These are phyloP conservation scores for Morpho achilles DNA, from an alignment of 2,888 invertebrate species.

Conservation along the genomic window DNA sequence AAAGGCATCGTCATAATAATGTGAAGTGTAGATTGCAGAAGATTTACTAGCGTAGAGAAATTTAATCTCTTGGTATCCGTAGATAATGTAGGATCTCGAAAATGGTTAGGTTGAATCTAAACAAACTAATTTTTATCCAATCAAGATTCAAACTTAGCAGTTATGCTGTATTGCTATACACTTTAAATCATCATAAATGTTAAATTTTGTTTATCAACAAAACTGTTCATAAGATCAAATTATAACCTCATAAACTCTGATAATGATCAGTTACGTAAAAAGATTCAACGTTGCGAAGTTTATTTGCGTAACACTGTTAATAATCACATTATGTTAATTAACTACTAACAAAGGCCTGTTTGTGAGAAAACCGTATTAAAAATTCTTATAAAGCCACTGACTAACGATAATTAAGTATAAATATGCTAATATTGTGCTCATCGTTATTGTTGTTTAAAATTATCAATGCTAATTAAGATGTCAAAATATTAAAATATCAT, in stretches of 20 bases:
- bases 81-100: too few relatives aligned
- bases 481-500: not conserved
- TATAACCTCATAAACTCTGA: conserved; percentile 1
- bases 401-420: conserved; percentile 5
- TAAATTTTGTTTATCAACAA: not conserved
- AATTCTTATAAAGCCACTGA: conserved; percentile 2
- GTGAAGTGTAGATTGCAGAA: too few relatives aligned
- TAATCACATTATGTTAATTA: too few relatives aligned
- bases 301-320: not conserved
- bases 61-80: too few relatives aligned
- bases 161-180: not conserved
- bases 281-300: conserved; percentile 1
- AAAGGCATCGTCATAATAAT: too few relatives aligned
- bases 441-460: conserved; percentile 1
- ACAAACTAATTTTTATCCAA: too few relatives aligned
- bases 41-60: too few relatives aligned
- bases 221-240: not conserved
- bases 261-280: conserved; percentile 2
- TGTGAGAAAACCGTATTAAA: conserved; percentile 2
- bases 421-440: conserved; percentile 8
- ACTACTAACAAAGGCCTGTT: not conserved
- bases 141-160: too few relatives aligned
- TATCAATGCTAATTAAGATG: not conserved
- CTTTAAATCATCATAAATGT: not conserved
- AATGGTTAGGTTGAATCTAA: too few relatives aligned